These are phyloP conservation scores for Samia ricini DNA, from an alignment of 1,140 invertebrate species.

Conservation along the genomic window DNA sequence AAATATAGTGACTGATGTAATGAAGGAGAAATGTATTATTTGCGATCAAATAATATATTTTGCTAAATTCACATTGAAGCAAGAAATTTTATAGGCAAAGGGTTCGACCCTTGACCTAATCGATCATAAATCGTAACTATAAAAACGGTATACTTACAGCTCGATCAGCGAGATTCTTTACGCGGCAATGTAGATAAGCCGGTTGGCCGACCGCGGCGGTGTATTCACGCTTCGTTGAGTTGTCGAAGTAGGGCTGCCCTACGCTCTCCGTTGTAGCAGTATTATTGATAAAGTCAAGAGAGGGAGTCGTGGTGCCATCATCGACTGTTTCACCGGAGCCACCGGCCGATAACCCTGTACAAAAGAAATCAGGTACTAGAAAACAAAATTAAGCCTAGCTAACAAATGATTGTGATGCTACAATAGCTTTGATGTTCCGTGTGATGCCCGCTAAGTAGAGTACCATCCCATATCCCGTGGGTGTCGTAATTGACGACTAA, in stretches of 20 bases:
- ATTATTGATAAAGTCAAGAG: conserved; percentile 26
- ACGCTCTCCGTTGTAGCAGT: conserved; percentile 73
- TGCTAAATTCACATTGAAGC: too few species aligned
- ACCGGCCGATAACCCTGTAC: conserved; percentile 48
- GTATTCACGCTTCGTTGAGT: conserved; percentile 88
- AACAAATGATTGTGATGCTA: neutral
- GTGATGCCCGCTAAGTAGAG: too few species aligned
- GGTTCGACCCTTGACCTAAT: neutral
- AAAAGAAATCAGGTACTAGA: conserved; percentile 6
- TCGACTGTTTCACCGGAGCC: conserved; percentile 46
- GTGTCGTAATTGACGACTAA: too few species aligned
- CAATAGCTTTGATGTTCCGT: too few species aligned
- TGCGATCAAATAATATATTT: too few species aligned
- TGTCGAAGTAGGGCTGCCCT: conserved; percentile 92
- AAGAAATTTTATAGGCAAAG: neutral
- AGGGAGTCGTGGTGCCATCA: conserved; percentile 33
- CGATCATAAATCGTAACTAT: neutral
- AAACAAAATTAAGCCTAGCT: too few species aligned
- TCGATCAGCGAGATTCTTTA: conserved; percentile 90
- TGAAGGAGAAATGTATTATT: too few species aligned
- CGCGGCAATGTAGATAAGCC: conserved; percentile 90
- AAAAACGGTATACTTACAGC: conserved; percentile 82
- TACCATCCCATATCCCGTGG: too few species aligned
- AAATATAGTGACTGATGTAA: too few species aligned
- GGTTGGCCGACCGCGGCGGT: conserved; percentile 92